These are phyloP conservation scores for Heterodera filipjevi DNA, from an alignment of 2,888 invertebrate species.

Conservation along the genomic window DNA sequence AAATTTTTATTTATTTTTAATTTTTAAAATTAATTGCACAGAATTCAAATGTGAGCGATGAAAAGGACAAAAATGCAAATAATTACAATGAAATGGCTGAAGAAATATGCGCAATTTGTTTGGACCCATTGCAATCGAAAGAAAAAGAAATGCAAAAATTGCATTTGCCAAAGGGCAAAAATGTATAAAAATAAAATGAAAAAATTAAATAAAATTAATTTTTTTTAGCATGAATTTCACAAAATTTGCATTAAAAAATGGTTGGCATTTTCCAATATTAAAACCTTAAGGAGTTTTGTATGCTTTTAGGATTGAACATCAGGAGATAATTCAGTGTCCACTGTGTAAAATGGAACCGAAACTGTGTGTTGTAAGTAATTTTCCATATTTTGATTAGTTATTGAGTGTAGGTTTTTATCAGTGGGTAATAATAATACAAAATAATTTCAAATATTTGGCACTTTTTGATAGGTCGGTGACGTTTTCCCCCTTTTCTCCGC, in stretches of 20 bases:
- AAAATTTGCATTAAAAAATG: background rate
- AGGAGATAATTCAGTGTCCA: background rate
- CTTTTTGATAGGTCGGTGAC: background rate
- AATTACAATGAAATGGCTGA: background rate
- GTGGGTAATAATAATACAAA: too few species aligned
- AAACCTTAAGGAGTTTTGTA: background rate
- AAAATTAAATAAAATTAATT: background rate
- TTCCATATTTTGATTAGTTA: background rate
- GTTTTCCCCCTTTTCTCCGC: background rate
- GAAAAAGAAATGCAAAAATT: background rate
- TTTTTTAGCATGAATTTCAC: constrained; percentile 3
- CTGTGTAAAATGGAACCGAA: background rate
- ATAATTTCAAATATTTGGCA: background rate
- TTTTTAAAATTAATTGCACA: background rate
- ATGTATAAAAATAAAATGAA: background rate
- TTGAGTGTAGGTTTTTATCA: background rate
- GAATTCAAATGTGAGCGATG: background rate
- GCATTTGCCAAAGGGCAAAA: background rate
- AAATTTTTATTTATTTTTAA: background rate
- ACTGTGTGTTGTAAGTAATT: background rate
- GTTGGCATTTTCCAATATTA: background rate
- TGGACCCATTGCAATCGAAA: background rate
- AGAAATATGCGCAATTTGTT: background rate
- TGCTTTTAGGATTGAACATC: background rate
- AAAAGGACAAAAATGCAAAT: background rate